A percentile compares a stretch with the other conserved stretches of the same genome.
These are phyloP conservation scores for Acronicta aceris DNA, from an alignment of 2,888 invertebrate species.

Conservation along the genomic window DNA sequence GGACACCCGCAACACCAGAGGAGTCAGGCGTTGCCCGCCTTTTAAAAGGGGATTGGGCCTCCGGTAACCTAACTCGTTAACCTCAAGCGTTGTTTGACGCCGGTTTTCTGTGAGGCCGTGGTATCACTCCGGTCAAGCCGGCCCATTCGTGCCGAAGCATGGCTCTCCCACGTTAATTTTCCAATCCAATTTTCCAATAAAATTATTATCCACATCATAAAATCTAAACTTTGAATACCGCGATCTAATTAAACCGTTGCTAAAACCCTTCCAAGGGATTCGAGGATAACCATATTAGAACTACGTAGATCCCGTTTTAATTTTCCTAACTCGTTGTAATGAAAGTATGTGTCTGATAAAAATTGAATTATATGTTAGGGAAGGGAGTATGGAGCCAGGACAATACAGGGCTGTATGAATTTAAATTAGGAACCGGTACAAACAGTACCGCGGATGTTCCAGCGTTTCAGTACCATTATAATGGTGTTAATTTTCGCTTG, in stretches of 20 bases:
- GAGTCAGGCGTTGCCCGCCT: no score
- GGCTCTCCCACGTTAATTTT: no score
- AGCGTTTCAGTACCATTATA: conserved; percentile 31
- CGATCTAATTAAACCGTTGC: neutral
- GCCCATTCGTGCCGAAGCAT: no score
- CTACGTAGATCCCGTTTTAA: conserved; percentile 5
- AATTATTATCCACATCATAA: neutral
- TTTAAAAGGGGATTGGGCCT: no score
- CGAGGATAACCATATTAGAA: neutral
- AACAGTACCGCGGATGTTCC: conserved; percentile 33
- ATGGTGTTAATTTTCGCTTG: conserved; percentile 43
- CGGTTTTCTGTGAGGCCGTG: no score
- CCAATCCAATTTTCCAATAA: no score
- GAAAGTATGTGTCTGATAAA: conserved; percentile 40
- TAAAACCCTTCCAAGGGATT: conserved; percentile 5
- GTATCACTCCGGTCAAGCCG: no score
- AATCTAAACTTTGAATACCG: neutral
- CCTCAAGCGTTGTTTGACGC: no score
- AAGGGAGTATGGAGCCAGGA: conserved; percentile 37
- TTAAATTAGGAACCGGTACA: conserved; percentile 46
- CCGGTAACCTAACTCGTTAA: no score
- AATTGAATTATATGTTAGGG: conserved; percentile 51
- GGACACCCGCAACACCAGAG: no score
- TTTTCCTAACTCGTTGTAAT: conserved; percentile 26
- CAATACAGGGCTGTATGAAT: conserved; percentile 56